Evolutionary conservation across 2,113 vertebrate genomes (phyloP).

Genomic region (Vidua chalybeata): DNA sequence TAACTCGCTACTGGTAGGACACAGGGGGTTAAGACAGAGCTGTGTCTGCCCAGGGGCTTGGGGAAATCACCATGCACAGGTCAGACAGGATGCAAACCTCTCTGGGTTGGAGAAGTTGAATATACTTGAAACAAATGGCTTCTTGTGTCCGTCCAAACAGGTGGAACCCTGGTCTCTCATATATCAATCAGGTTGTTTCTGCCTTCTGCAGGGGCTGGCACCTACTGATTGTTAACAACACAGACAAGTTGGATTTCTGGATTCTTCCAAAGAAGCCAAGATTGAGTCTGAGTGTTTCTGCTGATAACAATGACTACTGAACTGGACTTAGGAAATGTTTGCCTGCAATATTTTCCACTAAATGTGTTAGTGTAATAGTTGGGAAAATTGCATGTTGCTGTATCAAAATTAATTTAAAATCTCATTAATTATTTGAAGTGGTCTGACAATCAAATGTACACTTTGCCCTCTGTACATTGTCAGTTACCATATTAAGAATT

Average conservation of each 20-base stretch:
- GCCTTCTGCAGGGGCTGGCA: not conserved
- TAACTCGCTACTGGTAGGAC: not conserved
- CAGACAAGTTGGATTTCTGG: not conserved
- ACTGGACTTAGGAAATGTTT: not conserved
- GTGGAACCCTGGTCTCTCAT: not conserved
- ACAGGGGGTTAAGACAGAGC: not conserved
- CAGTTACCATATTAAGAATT: not conserved
- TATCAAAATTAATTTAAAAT: not conserved
- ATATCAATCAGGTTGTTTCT: not conserved
- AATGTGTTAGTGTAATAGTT: not conserved
- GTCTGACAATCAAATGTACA: not conserved
- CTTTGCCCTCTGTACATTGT: not conserved
- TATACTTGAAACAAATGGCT: not conserved
- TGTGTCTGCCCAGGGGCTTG: not conserved
- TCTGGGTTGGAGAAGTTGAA: not conserved
- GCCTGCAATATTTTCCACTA: not conserved
- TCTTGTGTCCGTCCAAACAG: not conserved
- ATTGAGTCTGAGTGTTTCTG: not conserved
- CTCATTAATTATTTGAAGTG: not conserved
- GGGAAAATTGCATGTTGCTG: not conserved
- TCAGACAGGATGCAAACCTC: too few species aligned
- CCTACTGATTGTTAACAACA: not conserved
- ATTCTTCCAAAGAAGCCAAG: not conserved
- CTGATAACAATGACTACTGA: not conserved
- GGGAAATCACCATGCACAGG: accelerated